These are phyloP conservation scores for Acanthis flammea DNA, from an alignment of 2,797 vertebrate genomes.

Conservation along the genomic window DNA sequence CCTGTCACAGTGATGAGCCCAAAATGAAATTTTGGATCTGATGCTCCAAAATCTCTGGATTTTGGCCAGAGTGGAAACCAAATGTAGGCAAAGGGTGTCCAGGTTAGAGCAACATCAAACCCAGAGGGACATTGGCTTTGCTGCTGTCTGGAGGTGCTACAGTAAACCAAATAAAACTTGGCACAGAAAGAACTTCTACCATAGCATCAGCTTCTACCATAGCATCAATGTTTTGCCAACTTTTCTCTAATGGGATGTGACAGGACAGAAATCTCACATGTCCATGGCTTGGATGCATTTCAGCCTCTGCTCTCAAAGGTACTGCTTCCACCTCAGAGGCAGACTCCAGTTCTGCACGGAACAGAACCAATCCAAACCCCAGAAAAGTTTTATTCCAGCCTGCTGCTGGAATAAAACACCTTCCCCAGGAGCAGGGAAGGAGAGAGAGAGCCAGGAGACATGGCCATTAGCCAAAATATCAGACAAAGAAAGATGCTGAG, in stretches of 20 bases:
- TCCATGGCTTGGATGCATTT: neutral
- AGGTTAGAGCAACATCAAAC: neutral
- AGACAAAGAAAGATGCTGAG: neutral
- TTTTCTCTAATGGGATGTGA: neutral
- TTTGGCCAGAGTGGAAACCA: neutral
- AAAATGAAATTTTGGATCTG: neutral
- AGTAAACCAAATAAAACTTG: neutral
- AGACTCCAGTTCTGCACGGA: neutral
- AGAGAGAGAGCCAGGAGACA: neutral
- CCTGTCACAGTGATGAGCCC: neutral
- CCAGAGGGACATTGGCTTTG: neutral
- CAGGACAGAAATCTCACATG: rapidly evolving
- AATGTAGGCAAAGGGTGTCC: neutral
- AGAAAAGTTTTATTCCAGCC: neutral
- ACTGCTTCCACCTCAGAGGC: neutral
- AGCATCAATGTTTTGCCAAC: neutral
- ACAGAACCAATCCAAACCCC: neutral
- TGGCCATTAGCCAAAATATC: neutral
- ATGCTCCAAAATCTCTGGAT: neutral
- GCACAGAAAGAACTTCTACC: neutral
- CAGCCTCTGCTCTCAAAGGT: neutral
- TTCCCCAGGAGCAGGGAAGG: neutral
- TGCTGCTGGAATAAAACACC: neutral
- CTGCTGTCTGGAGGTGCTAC: neutral
- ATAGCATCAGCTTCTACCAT: too few species aligned